A percentile compares a stretch with the other conserved stretches of the same genome.
Evolutionary conservation across 2,888 invertebrate genomes (phyloP).

Genomic region (Copidosoma aretas): DNA sequence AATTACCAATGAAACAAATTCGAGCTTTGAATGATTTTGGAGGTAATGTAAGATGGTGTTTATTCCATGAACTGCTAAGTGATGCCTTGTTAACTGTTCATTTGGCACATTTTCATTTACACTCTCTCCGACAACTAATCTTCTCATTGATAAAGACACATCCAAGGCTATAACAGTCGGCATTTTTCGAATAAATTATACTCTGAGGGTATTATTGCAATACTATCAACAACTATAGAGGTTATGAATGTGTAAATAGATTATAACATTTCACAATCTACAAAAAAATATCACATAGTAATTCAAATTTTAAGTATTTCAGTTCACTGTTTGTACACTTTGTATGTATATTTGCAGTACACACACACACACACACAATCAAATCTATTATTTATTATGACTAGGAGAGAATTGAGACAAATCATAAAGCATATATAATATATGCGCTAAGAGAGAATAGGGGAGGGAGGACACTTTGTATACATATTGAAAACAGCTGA

Average conservation of each 20-base stretch:
- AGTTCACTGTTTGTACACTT: too few relatives aligned
- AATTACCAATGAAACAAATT: slow-evolving; percentile 75
- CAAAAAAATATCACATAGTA: neutral
- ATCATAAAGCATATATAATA: too few relatives aligned
- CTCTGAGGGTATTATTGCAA: neutral
- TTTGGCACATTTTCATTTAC: slow-evolving; percentile 55
- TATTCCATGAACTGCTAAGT: slow-evolving; percentile 73
- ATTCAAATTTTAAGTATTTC: too few relatives aligned
- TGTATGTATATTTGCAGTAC: too few relatives aligned
- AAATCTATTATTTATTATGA: too few relatives aligned
- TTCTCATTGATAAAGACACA: slow-evolving; percentile 76
- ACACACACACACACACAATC: too few relatives aligned
- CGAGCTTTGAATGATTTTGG: slow-evolving; percentile 70
- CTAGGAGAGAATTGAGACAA: too few relatives aligned
- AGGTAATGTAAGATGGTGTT: slow-evolving; percentile 72
- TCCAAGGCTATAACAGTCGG: slow-evolving; percentile 77
- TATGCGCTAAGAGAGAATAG: neutral
- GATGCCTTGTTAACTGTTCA: slow-evolving; percentile 68
- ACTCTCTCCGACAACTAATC: slow-evolving; percentile 66
- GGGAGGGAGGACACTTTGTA: neutral
- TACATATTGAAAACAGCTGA: neutral
- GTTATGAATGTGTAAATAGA: neutral
- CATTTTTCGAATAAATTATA: slow-evolving; percentile 62
- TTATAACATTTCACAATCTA: neutral
- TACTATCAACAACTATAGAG: slow-evolving; percentile 1